Conservation (phyloP, 2,888 invertebrate species). For the Agapostemon virescens region DNA sequence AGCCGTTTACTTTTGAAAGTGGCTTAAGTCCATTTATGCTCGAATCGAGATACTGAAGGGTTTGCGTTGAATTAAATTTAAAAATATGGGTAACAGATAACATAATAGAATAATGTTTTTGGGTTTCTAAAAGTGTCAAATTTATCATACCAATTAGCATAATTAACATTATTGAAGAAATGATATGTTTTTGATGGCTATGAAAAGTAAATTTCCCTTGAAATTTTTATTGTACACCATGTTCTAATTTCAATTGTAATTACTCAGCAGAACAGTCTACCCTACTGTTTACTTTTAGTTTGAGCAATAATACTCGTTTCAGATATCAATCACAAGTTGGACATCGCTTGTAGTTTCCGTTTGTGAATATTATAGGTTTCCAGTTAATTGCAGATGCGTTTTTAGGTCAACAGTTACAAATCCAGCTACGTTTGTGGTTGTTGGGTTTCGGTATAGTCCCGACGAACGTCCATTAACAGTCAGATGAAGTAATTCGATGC, state of each 20-base stretch:
- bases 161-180: no score
- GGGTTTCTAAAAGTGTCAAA: no score
- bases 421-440: neutral
- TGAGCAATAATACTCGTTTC: neutral
- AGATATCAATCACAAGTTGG: neutral
- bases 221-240: no score
- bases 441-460: constrained; percentile 8
- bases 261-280: neutral
- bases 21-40: no score
- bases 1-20: no score
- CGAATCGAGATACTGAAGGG: no score
- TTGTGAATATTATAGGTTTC: neutral
- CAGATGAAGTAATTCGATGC: constrained; percentile 12
- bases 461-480: constrained; percentile 30
- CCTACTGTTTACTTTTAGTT: neutral
- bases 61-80: no score
- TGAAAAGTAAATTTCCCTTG: no score
- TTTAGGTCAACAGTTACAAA: neutral
- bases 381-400: neutral
- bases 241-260: neutral
- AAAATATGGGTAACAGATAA: no score
- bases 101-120: no score
- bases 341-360: neutral
- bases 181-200: no score
- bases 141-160: no score